These are phyloP conservation scores for Geococcyx californianus DNA, from an alignment of 2,113 vertebrate genomes.

Conservation along the genomic window DNA sequence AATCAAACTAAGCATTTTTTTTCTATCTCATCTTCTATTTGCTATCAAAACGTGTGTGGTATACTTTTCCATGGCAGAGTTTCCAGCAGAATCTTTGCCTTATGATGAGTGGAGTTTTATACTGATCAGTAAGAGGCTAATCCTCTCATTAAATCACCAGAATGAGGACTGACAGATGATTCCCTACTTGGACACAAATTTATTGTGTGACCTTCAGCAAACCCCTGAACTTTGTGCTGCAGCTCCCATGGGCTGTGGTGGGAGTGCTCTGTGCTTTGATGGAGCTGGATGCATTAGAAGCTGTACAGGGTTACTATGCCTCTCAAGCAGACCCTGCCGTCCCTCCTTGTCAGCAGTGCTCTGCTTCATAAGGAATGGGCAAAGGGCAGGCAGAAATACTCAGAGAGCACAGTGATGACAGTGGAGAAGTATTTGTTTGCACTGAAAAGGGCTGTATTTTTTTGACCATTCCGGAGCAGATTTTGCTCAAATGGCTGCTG, in stretches of 20 bases:
- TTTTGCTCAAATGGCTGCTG: background rate
- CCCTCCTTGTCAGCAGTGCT: background rate
- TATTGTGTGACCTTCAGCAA: background rate
- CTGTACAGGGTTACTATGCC: accelerated
- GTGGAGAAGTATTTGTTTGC: background rate
- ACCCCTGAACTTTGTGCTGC: background rate
- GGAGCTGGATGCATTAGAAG: background rate
- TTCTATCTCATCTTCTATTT: background rate
- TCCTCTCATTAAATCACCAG: slow-evolving; percentile 16
- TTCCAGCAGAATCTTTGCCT: slow-evolving; percentile 7
- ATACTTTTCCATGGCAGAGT: background rate
- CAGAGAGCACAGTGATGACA: background rate
- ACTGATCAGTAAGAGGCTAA: slow-evolving; percentile 8
- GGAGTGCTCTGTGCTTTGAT: background rate
- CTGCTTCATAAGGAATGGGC: background rate
- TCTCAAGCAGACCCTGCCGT: background rate
- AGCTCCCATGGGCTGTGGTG: background rate
- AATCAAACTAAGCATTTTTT: background rate
- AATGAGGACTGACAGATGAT: background rate
- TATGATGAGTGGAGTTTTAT: background rate
- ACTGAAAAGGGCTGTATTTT: background rate
- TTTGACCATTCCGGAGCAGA: background rate
- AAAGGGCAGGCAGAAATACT: background rate
- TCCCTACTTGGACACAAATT: background rate
- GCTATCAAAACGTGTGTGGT: background rate